Evolutionary conservation across 2,113 vertebrate genomes (phyloP), one percentile per base, ranked within the genome.

Genomic region (Ammodramus savannarum): DNA sequence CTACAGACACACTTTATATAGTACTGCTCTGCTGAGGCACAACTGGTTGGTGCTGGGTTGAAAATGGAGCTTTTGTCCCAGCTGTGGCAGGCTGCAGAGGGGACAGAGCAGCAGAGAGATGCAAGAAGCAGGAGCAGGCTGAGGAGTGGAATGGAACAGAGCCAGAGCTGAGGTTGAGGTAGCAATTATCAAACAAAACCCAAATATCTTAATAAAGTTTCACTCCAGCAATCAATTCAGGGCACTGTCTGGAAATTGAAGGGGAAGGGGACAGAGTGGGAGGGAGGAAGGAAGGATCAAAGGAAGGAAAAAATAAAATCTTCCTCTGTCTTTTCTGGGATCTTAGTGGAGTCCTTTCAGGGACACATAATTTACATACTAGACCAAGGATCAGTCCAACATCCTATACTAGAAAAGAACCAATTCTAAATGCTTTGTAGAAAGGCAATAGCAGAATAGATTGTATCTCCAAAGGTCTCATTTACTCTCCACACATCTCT

Each of bases 201-300:
- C 27, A 87, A 74, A 32, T 3, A 59, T 7, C 7, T 77, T 36
- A 22, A 25, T 69, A 39, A 77, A 67, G 6, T 87, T 65, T 84
- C 11, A 66, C 4, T 31, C 6, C 19, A 65, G 41, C 10, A 77
- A 66, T 19, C 16, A 66, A 27, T 68, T 63, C 26, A 82, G 10
- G 27, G 25, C 11, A 25, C 13, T 29, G 6, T 21, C 49, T 66
- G n/a, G 61, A 84, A 74, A 77, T 20, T 7, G 41, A 84, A 44
- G 16, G 5, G 5, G 4, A 41, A 52, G 5, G 1, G 8, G 25
- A 3, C 7, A 38, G 38, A 66, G 13, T 21, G 20, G 10, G 9
- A 72, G 2, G 6, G 7, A 61, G 11, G 11, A 22, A 59, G 22
- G 46, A 1, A 67, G 13, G 34, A 36, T 49, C 0, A 1, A 19